These are phyloP conservation scores for Polypedilum vanderplanki DNA, from an alignment of 1,140 invertebrate species.

Conservation along the genomic window DNA sequence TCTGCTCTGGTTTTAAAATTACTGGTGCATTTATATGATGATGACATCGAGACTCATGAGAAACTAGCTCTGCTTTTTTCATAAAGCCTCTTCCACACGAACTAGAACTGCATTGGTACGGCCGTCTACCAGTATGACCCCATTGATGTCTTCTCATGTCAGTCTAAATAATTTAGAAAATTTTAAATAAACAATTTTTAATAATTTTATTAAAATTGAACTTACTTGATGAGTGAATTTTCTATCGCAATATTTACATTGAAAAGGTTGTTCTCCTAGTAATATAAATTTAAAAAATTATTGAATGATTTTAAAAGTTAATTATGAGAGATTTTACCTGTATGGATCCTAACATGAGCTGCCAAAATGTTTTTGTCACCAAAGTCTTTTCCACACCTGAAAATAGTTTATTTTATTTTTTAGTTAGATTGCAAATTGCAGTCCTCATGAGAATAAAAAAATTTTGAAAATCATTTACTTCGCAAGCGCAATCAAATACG, in stretches of 20 bases:
- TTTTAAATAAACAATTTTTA: too few species aligned
- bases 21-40: background rate
- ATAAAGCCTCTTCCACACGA: background rate
- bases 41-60: background rate
- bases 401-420: too few species aligned
- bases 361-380: background rate
- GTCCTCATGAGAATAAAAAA: too few species aligned
- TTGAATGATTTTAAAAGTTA: background rate
- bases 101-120: background rate
- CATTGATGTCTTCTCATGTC: background rate
- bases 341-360: conserved; percentile 1
- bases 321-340: background rate
- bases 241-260: background rate
- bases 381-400: background rate
- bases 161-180: background rate
- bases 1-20: background rate
- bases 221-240: conserved; percentile 14
- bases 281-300: background rate
- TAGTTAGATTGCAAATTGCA: too few species aligned
- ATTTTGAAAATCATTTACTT: too few species aligned
- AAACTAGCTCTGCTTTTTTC: background rate
- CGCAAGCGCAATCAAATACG: too few species aligned
- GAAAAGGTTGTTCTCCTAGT: background rate
- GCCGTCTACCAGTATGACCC: background rate
- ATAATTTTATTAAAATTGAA: too few species aligned